A percentile compares a stretch with the other conserved stretches of the same genome.
phyloP scores from a whole-genome alignment of 2,888 invertebrate genomes.

The Parelbella ahira region DNA sequence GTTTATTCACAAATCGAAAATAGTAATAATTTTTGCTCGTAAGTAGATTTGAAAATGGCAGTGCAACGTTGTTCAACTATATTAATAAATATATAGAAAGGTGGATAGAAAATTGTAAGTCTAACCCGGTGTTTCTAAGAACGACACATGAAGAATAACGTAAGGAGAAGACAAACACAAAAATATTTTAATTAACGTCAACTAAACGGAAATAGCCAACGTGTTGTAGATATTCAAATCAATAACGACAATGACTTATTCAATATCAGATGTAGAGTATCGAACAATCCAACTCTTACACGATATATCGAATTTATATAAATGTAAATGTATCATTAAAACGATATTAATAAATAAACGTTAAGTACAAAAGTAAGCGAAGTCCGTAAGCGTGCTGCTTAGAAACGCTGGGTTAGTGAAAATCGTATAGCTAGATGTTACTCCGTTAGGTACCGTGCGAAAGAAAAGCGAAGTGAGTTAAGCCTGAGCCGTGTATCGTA shows the following conservation, averaged over 20 bases:
- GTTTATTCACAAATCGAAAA: too few species aligned
- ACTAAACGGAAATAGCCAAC: too few species aligned
- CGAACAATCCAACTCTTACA: constrained; percentile 18
- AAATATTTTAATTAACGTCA: too few species aligned
- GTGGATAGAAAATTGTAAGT: constrained; percentile 5
- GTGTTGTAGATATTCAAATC: too few species aligned
- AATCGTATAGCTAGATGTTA: constrained; percentile 11
- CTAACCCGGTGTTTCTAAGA: constrained; percentile 16
- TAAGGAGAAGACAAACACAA: not conserved
- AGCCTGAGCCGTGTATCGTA: constrained; percentile 44
- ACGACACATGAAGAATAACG: not conserved
- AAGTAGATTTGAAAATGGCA: constrained; percentile 13
- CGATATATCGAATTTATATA: constrained; percentile 23
- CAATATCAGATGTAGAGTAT: too few species aligned
- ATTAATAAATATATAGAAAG: constrained; percentile 2
- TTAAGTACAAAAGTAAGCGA: too few species aligned
- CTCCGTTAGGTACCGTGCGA: constrained; percentile 13
- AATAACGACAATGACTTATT: too few species aligned
- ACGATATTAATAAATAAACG: constrained; percentile 6
- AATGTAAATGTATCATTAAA: constrained; percentile 21
- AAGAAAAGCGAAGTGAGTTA: constrained; percentile 36
- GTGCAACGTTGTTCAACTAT: constrained; percentile 16
- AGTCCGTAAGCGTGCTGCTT: too few species aligned
- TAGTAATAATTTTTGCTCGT: constrained; percentile 17
- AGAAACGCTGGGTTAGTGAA: constrained; percentile 18